Evolutionary conservation across 2,113 vertebrate species (phyloP).

Genomic region (Bufo bufo): DNA sequence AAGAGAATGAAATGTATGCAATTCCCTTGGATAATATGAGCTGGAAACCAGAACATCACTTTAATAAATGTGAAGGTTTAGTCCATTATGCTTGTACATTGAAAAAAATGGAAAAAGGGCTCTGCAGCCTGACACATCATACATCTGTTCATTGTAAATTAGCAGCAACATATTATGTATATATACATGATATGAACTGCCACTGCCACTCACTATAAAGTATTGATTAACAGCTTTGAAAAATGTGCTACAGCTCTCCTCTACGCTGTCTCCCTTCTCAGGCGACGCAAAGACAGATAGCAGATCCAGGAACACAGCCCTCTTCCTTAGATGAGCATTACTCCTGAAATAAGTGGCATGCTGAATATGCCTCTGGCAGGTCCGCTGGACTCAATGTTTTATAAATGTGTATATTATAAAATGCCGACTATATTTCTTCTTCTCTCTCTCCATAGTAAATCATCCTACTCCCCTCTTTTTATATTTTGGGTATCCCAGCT

Average conservation of each 20-base stretch:
- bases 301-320: slow-evolving; percentile 53
- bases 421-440: slow-evolving; percentile 50
- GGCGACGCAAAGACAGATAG: slow-evolving; percentile 52
- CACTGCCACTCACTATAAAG: slow-evolving; percentile 48
- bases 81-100: not conserved
- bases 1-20: too few relatives aligned
- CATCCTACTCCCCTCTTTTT: slow-evolving; percentile 29
- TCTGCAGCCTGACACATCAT: slow-evolving; percentile 23
- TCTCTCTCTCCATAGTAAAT: slow-evolving; percentile 22
- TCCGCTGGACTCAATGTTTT: slow-evolving; percentile 47
- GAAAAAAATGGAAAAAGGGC: not conserved
- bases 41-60: not conserved
- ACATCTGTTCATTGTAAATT: slow-evolving; percentile 39
- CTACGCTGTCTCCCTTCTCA: slow-evolving; percentile 47
- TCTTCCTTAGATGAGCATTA: slow-evolving; percentile 54
- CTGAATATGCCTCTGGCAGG: slow-evolving; percentile 54
- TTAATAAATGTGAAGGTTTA: not conserved
- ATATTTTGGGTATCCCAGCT: slow-evolving; percentile 42
- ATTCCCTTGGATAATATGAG: not conserved
- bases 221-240: slow-evolving; percentile 53
- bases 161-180: slow-evolving; percentile 41
- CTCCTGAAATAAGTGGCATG: slow-evolving; percentile 56
- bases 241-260: slow-evolving; percentile 37
- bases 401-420: slow-evolving; percentile 56
- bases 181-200: slow-evolving; percentile 45